phyloP scores from a whole-genome alignment of 37 sponge, comb jelly and placozoan genomes.

The Corticium candelabrum region DNA sequence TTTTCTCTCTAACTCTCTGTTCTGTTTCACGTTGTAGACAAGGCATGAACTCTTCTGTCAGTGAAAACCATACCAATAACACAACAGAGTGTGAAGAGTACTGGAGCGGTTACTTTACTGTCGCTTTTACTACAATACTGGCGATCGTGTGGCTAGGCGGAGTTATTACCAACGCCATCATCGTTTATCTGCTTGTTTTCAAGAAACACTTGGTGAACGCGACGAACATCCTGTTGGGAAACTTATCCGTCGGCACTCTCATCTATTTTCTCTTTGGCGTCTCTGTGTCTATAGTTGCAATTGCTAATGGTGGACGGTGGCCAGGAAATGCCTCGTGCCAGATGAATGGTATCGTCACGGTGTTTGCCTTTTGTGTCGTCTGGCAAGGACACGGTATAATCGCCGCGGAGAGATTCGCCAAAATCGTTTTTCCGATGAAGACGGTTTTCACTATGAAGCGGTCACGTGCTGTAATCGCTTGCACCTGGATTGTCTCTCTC shows the following conservation, averaged over 20 bases:
- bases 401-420: slow-evolving; percentile 1
- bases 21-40: too few relatives aligned
- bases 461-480: neutral
- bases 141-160: neutral
- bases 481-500: neutral
- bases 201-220: too few relatives aligned
- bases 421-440: too few relatives aligned
- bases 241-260: neutral
- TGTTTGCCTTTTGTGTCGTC: neutral
- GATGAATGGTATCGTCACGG: neutral
- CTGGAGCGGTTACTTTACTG: too few relatives aligned
- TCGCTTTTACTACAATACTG: too few relatives aligned
- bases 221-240: neutral
- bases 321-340: neutral
- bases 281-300: neutral
- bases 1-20: too few relatives aligned
- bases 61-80: too few relatives aligned
- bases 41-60: too few relatives aligned
- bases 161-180: neutral
- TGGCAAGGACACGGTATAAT: neutral
- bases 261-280: neutral
- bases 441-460: too few relatives aligned
- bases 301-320: neutral
- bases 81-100: too few relatives aligned
- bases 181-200: neutral